Evolutionary conservation across 2,797 vertebrate species (phyloP).

Genomic region (Chelon auratus): DNA sequence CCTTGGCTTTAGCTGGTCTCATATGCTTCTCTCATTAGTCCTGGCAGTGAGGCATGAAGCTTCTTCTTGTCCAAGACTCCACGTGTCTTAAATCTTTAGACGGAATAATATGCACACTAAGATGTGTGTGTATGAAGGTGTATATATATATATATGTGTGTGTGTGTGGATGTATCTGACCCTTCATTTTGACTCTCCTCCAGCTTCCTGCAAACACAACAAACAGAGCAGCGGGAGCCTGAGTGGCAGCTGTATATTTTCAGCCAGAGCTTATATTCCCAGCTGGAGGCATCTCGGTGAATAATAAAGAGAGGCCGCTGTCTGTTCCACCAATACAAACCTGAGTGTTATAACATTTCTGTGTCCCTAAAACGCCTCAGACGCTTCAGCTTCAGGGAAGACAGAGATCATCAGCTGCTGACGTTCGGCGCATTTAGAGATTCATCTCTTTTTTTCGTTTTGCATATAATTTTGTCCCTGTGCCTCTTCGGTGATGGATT

Average conservation of each 20-base stretch:
- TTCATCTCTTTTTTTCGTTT: neutral
- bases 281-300: slow-evolving; percentile 33
- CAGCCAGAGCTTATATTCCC: slow-evolving; percentile 44
- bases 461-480: neutral
- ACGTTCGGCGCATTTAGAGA: neutral
- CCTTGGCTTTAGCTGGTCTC: neutral
- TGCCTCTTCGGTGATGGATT: neutral
- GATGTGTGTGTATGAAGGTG: too few relatives aligned
- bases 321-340: slow-evolving; percentile 20
- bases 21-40: neutral
- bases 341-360: slow-evolving; percentile 29
- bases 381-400: neutral
- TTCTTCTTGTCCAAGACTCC: too few relatives aligned
- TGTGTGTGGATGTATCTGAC: neutral
- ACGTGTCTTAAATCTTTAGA: too few relatives aligned
- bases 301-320: slow-evolving; percentile 32
- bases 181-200: slow-evolving; percentile 3
- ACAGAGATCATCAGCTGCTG: neutral
- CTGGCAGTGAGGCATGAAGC: neutral
- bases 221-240: slow-evolving; percentile 27
- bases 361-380: slow-evolving; percentile 3
- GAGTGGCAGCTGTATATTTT: slow-evolving; percentile 31
- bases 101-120: too few relatives aligned
- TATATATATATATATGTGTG: too few relatives aligned
- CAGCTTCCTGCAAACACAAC: slow-evolving; percentile 9